A percentile compares a stretch with the other conserved stretches of the same genome.
These are phyloP conservation scores for Lochmaea capreae DNA, from an alignment of 2,888 invertebrate genomes.

Conservation along the genomic window DNA sequence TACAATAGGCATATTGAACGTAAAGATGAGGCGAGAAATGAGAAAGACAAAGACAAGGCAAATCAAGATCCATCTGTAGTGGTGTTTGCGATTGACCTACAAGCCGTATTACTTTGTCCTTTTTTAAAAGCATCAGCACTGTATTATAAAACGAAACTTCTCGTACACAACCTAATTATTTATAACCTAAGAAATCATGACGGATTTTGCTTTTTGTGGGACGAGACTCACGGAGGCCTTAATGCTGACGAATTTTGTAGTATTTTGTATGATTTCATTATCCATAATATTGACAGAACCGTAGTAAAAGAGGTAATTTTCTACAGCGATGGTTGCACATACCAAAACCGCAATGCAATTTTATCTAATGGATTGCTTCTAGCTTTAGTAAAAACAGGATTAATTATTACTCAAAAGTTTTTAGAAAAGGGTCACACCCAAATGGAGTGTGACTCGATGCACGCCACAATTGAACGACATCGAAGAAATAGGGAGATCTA, in stretches of 20 bases:
- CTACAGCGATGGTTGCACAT: too few relatives aligned
- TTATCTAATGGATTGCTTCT: too few relatives aligned
- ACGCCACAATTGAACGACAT: background rate
- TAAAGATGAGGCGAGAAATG: conserved; percentile 36
- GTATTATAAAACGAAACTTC: conserved; percentile 42
- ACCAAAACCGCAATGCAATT: too few relatives aligned
- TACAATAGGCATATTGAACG: conserved; percentile 26
- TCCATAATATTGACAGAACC: too few relatives aligned
- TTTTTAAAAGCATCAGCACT: conserved; percentile 32
- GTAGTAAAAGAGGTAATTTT: too few relatives aligned
- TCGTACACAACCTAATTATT: conserved; percentile 35
- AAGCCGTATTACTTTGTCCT: conserved; percentile 37
- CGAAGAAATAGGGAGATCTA: background rate
- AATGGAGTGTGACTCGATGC: too few relatives aligned
- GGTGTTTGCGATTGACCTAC: conserved; percentile 41
- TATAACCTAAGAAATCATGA: conserved; percentile 35
- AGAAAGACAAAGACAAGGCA: conserved; percentile 36
- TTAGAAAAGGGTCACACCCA: too few relatives aligned
- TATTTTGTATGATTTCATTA: too few relatives aligned
- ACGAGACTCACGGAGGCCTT: conserved; percentile 39
- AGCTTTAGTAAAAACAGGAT: too few relatives aligned
- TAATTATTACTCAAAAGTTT: too few relatives aligned
- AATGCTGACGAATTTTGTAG: background rate
- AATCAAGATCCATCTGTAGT: background rate
- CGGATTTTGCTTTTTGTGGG: conserved; percentile 41